phyloP scores from a whole-genome alignment of 2,797 vertebrate species.

The Oreochromis grahami region DNA sequence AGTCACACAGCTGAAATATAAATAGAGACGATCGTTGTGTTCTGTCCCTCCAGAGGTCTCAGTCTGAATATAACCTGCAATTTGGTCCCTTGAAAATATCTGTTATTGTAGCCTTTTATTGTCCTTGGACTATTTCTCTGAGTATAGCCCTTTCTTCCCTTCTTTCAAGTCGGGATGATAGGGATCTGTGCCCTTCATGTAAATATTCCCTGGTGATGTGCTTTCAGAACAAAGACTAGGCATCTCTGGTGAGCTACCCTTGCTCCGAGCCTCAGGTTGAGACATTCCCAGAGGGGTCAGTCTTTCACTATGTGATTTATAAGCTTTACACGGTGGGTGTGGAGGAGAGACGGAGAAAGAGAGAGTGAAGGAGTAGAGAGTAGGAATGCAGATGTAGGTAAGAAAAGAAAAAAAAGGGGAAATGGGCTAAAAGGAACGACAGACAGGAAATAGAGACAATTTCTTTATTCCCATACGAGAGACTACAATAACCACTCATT shows the following conservation, averaged over 20 bases:
- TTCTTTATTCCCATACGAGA: neutral
- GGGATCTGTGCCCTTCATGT: slow-evolving; percentile 60
- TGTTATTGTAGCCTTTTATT: slow-evolving; percentile 39
- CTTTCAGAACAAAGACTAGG: slow-evolving; percentile 48
- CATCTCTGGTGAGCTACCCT: slow-evolving; percentile 20
- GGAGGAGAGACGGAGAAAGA: neutral
- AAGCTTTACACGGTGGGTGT: slow-evolving; percentile 24
- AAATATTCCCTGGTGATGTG: slow-evolving; percentile 50
- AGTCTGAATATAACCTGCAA: slow-evolving; percentile 45
- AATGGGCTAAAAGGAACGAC: neutral
- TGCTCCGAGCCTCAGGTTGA: slow-evolving; percentile 33
- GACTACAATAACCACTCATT: neutral
- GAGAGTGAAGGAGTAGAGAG: neutral
- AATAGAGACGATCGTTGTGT: slow-evolving; percentile 30
- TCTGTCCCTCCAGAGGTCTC: slow-evolving; percentile 28
- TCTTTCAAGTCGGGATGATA: slow-evolving; percentile 25
- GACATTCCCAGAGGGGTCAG: slow-evolving; percentile 52
- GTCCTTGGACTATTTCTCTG: slow-evolving; percentile 55
- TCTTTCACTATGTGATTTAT: slow-evolving; percentile 67
- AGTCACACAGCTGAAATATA: slow-evolving; percentile 33
- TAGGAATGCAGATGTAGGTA: neutral
- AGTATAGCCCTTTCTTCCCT: slow-evolving; percentile 14
- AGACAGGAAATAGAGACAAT: neutral
- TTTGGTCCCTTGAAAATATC: slow-evolving; percentile 52
- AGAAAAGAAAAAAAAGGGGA: neutral